A percentile compares a stretch with the other conserved stretches of the same genome.
These are phyloP conservation scores for Dreissena rostriformis DNA, from an alignment of 1,140 invertebrate species.

Conservation along the genomic window DNA sequence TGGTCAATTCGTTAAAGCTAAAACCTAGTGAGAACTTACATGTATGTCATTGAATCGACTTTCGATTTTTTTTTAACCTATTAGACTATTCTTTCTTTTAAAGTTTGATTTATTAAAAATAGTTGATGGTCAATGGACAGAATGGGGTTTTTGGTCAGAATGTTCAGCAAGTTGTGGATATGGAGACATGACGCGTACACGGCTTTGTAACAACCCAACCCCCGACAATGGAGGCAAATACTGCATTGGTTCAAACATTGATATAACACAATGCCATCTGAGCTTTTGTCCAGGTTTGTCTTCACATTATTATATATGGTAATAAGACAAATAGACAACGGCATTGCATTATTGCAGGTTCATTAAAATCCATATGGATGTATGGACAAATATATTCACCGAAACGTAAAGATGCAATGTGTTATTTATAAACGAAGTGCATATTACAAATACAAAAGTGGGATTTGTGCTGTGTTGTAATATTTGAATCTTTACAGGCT, in stretches of 20 bases:
- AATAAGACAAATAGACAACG: too few relatives aligned
- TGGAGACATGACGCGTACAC: constrained; percentile 61
- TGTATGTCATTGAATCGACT: background rate
- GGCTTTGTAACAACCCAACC: constrained; percentile 67
- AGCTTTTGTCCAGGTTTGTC: constrained; percentile 72
- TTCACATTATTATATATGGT: too few relatives aligned
- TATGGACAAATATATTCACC: too few relatives aligned
- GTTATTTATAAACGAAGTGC: too few relatives aligned
- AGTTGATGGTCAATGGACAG: constrained; percentile 73
- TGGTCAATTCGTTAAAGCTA: too few relatives aligned
- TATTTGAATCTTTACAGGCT: too few relatives aligned
- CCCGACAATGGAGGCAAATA: constrained; percentile 70
- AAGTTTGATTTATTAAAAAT: background rate
- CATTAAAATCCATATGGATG: too few relatives aligned
- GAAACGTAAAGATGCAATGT: too few relatives aligned
- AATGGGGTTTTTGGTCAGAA: constrained; percentile 67
- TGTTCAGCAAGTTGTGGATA: constrained; percentile 68
- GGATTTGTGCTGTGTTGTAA: too few relatives aligned
- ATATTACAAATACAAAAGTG: too few relatives aligned
- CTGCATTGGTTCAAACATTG: constrained; percentile 62
- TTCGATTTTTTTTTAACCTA: background rate
- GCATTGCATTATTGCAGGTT: too few relatives aligned
- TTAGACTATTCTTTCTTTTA: background rate
- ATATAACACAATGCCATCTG: constrained; percentile 65
- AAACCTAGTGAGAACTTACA: background rate